phyloP scores from a whole-genome alignment of 2,888 invertebrate genomes.

The Leptopilina syphax region DNA sequence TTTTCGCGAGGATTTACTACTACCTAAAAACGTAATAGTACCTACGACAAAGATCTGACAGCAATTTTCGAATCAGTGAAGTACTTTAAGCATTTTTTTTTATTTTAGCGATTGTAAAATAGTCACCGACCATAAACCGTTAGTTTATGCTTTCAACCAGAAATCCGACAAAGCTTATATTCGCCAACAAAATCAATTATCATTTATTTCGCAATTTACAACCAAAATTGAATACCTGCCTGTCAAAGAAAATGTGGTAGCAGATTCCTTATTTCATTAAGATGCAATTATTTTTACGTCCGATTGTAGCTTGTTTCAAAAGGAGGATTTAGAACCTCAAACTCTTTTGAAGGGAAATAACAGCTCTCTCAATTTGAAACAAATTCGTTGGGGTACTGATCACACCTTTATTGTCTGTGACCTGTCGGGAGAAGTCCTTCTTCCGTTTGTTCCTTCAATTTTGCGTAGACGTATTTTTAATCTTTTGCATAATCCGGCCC shows the following conservation, averaged over 20 bases:
- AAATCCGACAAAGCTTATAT: conserved; percentile 42
- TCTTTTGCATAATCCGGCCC: neutral
- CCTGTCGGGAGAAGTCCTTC: conserved; percentile 4
- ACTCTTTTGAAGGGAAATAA: neutral
- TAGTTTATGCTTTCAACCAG: conserved; percentile 15
- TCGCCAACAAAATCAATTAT: conserved; percentile 51
- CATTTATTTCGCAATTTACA: conserved; percentile 50
- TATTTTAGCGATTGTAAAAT: neutral
- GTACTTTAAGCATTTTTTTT: neutral
- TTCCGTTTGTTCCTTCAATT: neutral
- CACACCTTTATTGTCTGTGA: conserved; percentile 24
- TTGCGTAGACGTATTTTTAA: neutral
- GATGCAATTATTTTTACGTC: conserved; percentile 24
- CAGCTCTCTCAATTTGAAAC: neutral
- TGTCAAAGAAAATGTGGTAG: conserved; percentile 53
- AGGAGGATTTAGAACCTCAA: neutral
- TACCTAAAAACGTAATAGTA: neutral
- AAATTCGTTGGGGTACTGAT: conserved; percentile 13
- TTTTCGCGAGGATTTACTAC: neutral
- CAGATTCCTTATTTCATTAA: conserved; percentile 56
- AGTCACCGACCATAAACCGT: neutral
- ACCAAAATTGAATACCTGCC: conserved; percentile 49
- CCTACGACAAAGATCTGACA: neutral
- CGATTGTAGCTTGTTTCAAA: neutral
- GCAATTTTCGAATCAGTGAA: neutral